A percentile compares a stretch with the other conserved stretches of the same genome.
Evolutionary conservation across 2,797 vertebrate genomes (phyloP).

Genomic region (Coluber constrictor): DNA sequence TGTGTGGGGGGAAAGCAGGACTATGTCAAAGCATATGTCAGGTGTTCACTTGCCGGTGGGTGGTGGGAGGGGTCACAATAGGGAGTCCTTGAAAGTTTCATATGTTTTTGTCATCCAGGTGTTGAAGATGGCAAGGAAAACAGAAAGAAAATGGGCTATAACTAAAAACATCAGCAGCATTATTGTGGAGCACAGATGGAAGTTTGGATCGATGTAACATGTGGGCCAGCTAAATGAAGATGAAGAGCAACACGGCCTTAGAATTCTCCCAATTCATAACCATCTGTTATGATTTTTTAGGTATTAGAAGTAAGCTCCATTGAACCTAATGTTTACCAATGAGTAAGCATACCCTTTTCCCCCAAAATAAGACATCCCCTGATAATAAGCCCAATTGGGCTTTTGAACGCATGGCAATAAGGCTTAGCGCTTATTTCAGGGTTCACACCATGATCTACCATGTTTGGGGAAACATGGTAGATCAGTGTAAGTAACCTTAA

Average conservation of each 20-base stretch:
- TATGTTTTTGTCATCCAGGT: slow-evolving; percentile 48
- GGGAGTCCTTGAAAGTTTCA: slow-evolving; percentile 40
- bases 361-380: too few species aligned
- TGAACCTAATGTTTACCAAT: neutral
- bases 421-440: too few species aligned
- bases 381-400: too few species aligned
- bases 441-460: too few species aligned
- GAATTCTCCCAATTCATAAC: neutral
- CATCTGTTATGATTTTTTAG: neutral
- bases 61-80: slow-evolving; percentile 31
- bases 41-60: slow-evolving; percentile 38
- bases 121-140: slow-evolving; percentile 32
- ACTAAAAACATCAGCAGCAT: neutral
- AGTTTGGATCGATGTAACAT: neutral
- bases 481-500: neutral
- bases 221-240: neutral
- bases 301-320: neutral
- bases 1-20: slow-evolving; percentile 42
- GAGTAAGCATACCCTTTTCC: neutral
- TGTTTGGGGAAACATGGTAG: neutral
- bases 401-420: too few species aligned
- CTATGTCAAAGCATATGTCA: slow-evolving; percentile 62
- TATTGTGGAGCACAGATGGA: neutral
- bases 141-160: neutral
- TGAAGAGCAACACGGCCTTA: neutral